Evolutionary conservation across 1,140 invertebrate genomes (phyloP).

Genomic region (Drosophila melanogaster): Release_6_plus_ISO1_MT NC_004354.4:9997001-9997500

Average conservation of each 20-base stretch:
- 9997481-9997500: conserved; percentile 72
- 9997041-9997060: conserved; percentile 63
- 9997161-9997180: conserved; percentile 16
- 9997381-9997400: conserved; percentile 47
- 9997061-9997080: conserved; percentile 58
- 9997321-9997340: conserved; percentile 24
- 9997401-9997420: neutral
- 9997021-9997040: conserved; percentile 41
- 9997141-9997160: conserved; percentile 59
- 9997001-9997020: conserved; percentile 14
- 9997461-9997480: conserved; percentile 68
- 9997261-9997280: conserved; percentile 58
- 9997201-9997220: too few relatives aligned
- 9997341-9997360: conserved; percentile 63
- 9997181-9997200: too few relatives aligned
- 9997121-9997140: conserved; percentile 67
- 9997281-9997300: conserved; percentile 54
- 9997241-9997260: conserved; percentile 72
- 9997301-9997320: neutral
- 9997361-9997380: conserved; percentile 66
- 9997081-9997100: conserved; percentile 47
- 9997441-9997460: conserved; percentile 69
- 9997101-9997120: conserved; percentile 68
- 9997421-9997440: conserved; percentile 14
- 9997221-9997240: conserved; percentile 46